These are phyloP conservation scores for Palythoa grandis DNA, from an alignment of 92 coral and sea anemone genomes.

Conservation along the genomic window DNA sequence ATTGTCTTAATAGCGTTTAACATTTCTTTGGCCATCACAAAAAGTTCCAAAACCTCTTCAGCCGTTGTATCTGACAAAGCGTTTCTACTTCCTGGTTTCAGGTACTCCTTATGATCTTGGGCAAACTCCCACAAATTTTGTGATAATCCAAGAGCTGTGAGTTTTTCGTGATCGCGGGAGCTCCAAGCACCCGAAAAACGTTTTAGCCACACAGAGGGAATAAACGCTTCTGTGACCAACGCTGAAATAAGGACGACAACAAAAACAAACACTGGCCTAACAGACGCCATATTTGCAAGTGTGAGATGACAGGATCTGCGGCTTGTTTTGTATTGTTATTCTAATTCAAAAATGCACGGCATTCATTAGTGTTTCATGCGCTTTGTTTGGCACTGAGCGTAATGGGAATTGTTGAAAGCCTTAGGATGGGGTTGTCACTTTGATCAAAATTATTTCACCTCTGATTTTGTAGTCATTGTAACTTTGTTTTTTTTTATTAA, in stretches of 20 bases:
- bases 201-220: constrained; percentile 11
- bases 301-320: no score
- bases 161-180: constrained; percentile 9
- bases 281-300: constrained; percentile 14
- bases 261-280: background rate
- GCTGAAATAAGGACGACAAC: background rate
- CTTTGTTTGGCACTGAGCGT: no score
- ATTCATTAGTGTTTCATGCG: no score
- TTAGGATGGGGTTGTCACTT: no score
- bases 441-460: no score
- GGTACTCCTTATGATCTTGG: constrained; percentile 21
- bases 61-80: background rate
- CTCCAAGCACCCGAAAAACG: background rate
- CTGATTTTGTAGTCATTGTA: no score
- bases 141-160: constrained; percentile 21
- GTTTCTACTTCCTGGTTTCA: constrained; percentile 7
- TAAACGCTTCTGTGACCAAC: background rate
- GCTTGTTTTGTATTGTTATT: no score
- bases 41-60: background rate
- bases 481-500: no score
- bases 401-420: no score
- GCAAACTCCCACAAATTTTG: constrained; percentile 35
- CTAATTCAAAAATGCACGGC: no score
- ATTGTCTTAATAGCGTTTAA: constrained; percentile 57
- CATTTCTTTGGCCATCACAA: constrained; percentile 10